Evolutionary conservation across 2,113 vertebrate species (phyloP).

Genomic region (Actenoides lindsayi): DNA sequence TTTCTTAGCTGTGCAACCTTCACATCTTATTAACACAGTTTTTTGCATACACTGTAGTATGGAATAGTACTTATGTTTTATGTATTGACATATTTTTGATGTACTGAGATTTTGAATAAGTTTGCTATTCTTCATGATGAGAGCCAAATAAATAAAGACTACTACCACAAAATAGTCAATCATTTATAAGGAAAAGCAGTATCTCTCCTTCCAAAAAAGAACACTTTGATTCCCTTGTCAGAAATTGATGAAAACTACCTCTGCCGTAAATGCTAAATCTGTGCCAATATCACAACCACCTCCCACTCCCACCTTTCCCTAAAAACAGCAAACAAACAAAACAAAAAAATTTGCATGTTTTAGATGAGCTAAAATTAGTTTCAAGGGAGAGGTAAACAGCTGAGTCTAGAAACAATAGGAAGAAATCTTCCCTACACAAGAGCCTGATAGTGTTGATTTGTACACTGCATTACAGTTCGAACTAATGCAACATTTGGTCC

Average conservation of each 20-base stretch:
- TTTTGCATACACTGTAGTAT: conserved; percentile 55
- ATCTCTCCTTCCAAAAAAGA: conserved; percentile 63
- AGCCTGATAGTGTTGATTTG: neutral
- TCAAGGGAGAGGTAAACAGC: conserved; percentile 29
- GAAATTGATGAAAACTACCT: conserved; percentile 68
- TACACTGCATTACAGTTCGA: neutral
- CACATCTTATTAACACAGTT: conserved; percentile 62
- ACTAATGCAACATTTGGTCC: neutral
- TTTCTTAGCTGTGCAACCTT: conserved; percentile 57
- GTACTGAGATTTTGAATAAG: conserved; percentile 65
- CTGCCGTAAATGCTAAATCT: conserved; percentile 62
- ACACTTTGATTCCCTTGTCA: conserved; percentile 70
- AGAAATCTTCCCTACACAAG: neutral
- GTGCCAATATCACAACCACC: conserved; percentile 29
- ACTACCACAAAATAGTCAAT: conserved; percentile 71
- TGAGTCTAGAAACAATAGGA: conserved; percentile 30
- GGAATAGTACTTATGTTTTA: conserved; percentile 70
- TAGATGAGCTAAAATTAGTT: conserved; percentile 22
- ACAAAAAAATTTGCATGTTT: neutral
- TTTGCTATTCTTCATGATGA: conserved; percentile 67
- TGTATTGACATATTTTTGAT: conserved; percentile 73
- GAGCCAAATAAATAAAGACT: conserved; percentile 74
- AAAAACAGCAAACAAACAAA: conserved; percentile 50
- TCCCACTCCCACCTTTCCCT: neutral
- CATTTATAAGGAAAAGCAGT: conserved; percentile 67